These are phyloP conservation scores for Pterophyllum scalare DNA, from an alignment of 2,113 vertebrate genomes.

Conservation along the genomic window DNA sequence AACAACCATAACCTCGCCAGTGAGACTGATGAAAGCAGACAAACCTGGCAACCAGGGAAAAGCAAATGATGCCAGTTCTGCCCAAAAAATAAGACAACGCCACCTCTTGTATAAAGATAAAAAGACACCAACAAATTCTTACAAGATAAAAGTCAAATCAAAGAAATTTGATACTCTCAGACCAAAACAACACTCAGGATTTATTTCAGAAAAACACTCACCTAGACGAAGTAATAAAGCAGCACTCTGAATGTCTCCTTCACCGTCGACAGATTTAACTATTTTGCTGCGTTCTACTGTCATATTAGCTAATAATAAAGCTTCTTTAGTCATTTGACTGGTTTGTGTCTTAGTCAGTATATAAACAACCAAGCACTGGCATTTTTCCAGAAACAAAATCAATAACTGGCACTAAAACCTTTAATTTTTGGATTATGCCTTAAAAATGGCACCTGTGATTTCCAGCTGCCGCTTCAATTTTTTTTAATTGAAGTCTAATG, in stretches of 20 bases:
- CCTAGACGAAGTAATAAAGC: neutral
- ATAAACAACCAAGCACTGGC: neutral
- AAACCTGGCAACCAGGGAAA: neutral
- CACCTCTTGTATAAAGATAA: neutral
- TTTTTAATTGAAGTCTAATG: neutral
- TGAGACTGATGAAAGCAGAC: conserved; percentile 1
- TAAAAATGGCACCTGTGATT: neutral
- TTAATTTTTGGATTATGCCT: neutral
- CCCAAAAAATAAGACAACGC: neutral
- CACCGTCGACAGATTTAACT: neutral
- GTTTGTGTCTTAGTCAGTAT: neutral
- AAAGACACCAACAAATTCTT: neutral
- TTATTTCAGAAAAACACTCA: neutral
- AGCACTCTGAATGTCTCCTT: neutral
- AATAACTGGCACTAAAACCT: neutral
- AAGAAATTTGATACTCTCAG: neutral
- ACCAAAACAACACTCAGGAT: neutral
- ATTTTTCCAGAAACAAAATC: neutral
- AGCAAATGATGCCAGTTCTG: neutral
- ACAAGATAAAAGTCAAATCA: neutral
- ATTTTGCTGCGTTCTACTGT: neutral
- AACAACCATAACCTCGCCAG: neutral
- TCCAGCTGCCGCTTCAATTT: neutral
- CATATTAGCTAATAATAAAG: neutral
- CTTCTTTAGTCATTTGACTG: neutral